A percentile compares a stretch with the other conserved stretches of the same genome.
phyloP scores from a whole-genome alignment of 2,888 invertebrate genomes.

The Pollenia griseotomentosa region DNA sequence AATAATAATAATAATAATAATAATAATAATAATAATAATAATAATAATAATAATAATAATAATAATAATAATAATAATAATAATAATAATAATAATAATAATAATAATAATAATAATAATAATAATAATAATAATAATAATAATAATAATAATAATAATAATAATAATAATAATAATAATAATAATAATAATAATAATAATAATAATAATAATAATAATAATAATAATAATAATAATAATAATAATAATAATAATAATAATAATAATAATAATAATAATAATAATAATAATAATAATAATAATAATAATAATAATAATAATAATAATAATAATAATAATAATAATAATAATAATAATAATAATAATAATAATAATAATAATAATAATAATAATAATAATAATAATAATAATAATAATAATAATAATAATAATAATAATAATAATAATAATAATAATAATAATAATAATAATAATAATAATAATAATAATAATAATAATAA shows the following conservation, averaged over 20 bases:
- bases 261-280: slow-evolving; percentile 1
- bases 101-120: slow-evolving; percentile 5
- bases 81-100: slow-evolving; percentile 1
- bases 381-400: slow-evolving; percentile 1
- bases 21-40: slow-evolving; percentile 1
- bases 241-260: slow-evolving; percentile 5
- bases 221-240: slow-evolving; percentile 5
- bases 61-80: slow-evolving; percentile 5
- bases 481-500: slow-evolving; percentile 5
- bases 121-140: slow-evolving; percentile 5
- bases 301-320: slow-evolving; percentile 5
- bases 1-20: slow-evolving; percentile 5
- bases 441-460: slow-evolving; percentile 1
- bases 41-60: slow-evolving; percentile 5
- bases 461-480: slow-evolving; percentile 5
- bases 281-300: slow-evolving; percentile 5
- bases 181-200: slow-evolving; percentile 5
- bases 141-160: slow-evolving; percentile 1
- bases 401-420: slow-evolving; percentile 5
- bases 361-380: slow-evolving; percentile 5
- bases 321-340: slow-evolving; percentile 1
- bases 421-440: slow-evolving; percentile 5
- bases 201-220: slow-evolving; percentile 1
- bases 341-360: slow-evolving; percentile 5
- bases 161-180: slow-evolving; percentile 5